phyloP scores from a whole-genome alignment of 1,140 invertebrate species.

The Anastrepha obliqua region DNA sequence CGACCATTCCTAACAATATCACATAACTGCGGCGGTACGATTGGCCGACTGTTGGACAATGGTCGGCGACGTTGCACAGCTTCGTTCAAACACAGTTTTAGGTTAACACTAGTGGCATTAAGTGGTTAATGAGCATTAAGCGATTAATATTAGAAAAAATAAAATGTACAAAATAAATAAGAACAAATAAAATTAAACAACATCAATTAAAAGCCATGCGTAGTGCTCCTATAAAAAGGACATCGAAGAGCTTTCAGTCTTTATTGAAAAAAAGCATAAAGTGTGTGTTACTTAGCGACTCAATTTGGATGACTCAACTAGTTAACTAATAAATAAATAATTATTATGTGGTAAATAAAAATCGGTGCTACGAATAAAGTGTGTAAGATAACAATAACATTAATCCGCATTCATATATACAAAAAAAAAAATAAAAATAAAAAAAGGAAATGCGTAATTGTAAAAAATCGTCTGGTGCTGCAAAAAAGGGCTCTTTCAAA shows the following conservation, averaged over 20 bases:
- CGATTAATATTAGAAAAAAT: not conserved
- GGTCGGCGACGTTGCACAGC: constrained; percentile 22
- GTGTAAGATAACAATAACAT: too few species aligned
- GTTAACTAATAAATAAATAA: not conserved
- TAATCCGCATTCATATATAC: too few species aligned
- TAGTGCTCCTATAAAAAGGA: not conserved
- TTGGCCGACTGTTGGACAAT: not conserved
- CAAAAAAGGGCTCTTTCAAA: not conserved
- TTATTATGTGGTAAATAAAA: not conserved
- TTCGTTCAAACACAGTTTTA: constrained; percentile 50
- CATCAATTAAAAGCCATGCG: not conserved
- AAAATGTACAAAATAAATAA: not conserved
- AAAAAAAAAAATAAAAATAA: not conserved
- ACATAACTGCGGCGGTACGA: not conserved
- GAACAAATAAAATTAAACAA: not conserved
- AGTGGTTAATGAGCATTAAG: constrained; percentile 15
- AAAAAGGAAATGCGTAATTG: too few species aligned
- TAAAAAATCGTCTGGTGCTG: too few species aligned
- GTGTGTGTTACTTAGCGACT: not conserved
- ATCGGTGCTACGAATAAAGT: too few species aligned
- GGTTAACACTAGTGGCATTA: constrained; percentile 51
- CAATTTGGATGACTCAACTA: not conserved
- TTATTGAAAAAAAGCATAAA: not conserved
- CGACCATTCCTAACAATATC: not conserved
- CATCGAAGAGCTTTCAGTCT: constrained; percentile 1